Evolutionary conservation across 2,797 vertebrate species (phyloP).

Genomic region (Acanthurus lineatus): DNA sequence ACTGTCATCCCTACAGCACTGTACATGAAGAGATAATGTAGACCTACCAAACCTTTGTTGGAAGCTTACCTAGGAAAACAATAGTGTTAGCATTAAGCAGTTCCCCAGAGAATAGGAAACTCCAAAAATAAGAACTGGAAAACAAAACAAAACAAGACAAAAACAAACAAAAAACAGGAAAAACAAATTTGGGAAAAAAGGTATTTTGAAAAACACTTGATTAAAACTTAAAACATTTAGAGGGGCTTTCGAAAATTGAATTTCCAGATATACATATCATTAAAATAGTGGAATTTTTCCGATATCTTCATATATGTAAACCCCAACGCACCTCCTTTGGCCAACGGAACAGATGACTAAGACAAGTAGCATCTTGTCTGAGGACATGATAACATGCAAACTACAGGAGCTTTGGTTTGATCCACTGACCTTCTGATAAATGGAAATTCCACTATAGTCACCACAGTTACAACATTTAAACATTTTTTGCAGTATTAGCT

Average conservation of each 20-base stretch:
- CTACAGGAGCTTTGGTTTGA: too few species aligned
- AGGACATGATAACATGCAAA: too few species aligned
- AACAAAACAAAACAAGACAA: background rate
- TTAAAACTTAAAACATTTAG: background rate
- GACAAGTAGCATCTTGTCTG: too few species aligned
- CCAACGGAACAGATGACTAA: constrained; percentile 33
- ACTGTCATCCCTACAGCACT: background rate
- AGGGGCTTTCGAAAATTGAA: background rate
- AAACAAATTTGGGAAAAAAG: too few species aligned
- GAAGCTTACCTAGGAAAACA: background rate
- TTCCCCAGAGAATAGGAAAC: background rate
- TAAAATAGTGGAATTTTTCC: background rate
- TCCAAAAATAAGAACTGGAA: background rate
- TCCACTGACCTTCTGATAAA: too few species aligned
- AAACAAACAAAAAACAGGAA: too few species aligned
- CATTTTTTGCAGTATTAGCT: background rate
- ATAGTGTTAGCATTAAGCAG: background rate
- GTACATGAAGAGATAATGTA: background rate
- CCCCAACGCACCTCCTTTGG: constrained; percentile 11
- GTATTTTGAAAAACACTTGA: background rate
- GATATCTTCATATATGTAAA: constrained; percentile 21
- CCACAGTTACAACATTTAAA: background rate
- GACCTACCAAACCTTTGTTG: background rate
- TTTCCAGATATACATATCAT: background rate
- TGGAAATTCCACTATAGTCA: too few species aligned